These are phyloP conservation scores for Sapayoa aenigma DNA, from an alignment of 2,113 vertebrate genomes.

Conservation along the genomic window DNA sequence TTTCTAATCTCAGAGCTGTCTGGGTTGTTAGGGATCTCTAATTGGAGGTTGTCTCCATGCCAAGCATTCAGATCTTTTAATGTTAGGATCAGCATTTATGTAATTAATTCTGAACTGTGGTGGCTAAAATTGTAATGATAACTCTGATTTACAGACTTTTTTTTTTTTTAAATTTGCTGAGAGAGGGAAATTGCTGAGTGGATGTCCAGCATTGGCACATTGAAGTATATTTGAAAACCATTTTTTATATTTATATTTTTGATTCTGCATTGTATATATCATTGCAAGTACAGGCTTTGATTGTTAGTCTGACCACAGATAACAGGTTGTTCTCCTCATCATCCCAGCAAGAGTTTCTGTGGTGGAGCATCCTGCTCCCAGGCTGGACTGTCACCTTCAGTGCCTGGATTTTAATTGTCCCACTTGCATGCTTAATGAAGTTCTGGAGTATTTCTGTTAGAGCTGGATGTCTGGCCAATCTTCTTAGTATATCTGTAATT, in stretches of 20 bases:
- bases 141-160: background rate
- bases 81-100: background rate
- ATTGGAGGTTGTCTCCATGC: background rate
- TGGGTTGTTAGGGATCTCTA: background rate
- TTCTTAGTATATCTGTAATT: background rate
- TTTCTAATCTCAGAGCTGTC: conserved; percentile 22
- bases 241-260: background rate
- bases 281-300: background rate
- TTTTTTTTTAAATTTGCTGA: background rate
- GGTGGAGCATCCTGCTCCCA: background rate
- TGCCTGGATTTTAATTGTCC: background rate
- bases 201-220: background rate
- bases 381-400: background rate
- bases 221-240: background rate
- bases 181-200: background rate
- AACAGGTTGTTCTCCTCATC: background rate
- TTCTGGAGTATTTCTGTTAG: background rate
- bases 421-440: background rate
- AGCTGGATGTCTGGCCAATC: background rate
- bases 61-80: background rate
- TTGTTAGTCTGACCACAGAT: background rate
- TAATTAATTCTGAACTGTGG: background rate
- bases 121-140: background rate
- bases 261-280: background rate
- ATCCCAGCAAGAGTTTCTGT: background rate